Percentiles rank a stretch among this genome's conserved stretches.
Evolutionary conservation across 2,113 vertebrate genomes (phyloP).

Genomic region (Morone chrysops): DNA sequence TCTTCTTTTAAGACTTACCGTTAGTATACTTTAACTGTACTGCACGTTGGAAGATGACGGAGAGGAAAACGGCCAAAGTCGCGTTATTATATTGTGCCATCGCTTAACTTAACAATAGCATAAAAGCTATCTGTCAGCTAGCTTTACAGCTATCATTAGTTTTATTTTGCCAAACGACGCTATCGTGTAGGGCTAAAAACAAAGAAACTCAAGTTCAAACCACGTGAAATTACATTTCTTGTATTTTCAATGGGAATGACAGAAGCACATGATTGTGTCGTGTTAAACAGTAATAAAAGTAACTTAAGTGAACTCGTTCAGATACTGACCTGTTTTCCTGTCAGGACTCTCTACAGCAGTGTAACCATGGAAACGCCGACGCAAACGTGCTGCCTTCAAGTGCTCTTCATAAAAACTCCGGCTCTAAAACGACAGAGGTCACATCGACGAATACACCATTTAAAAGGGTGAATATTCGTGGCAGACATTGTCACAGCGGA

Average conservation of each 20-base stretch:
- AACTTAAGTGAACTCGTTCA: neutral
- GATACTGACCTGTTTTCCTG: slow-evolving; percentile 21
- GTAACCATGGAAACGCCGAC: slow-evolving; percentile 70
- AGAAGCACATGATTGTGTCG: rapidly evolving
- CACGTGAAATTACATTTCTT: neutral
- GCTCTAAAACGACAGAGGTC: neutral
- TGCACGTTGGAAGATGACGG: too few species aligned
- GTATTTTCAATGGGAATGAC: too few species aligned
- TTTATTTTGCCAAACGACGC: neutral
- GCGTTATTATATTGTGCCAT: too few species aligned
- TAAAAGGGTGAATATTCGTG: too few species aligned
- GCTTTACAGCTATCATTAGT: neutral
- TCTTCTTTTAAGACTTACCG: too few species aligned
- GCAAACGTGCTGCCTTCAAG: slow-evolving; percentile 38
- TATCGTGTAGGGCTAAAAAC: neutral
- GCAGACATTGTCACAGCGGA: neutral
- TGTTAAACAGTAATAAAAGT: neutral
- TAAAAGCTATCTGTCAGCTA: neutral
- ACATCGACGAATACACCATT: too few species aligned
- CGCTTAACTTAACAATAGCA: too few species aligned
- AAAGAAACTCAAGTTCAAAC: neutral
- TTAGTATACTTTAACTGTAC: too few species aligned
- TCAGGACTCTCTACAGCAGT: neutral
- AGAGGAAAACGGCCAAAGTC: too few species aligned
- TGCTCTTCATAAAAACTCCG: neutral